Conservation (phyloP, 2,113 vertebrate genomes). For the Rhea americana region DNA sequence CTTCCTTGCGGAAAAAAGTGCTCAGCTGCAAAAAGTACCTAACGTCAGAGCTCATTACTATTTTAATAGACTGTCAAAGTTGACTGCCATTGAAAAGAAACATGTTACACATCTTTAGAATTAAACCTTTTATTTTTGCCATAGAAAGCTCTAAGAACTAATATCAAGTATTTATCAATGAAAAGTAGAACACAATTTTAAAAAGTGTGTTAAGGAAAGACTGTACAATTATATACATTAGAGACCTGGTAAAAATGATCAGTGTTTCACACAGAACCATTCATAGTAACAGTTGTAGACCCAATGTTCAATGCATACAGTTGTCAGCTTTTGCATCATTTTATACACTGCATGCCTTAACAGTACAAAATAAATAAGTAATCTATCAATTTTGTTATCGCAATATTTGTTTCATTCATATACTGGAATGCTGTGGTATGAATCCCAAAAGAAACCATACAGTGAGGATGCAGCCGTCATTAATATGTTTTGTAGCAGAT, state of each 20-base stretch:
- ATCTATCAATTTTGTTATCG: slow-evolving; percentile 13
- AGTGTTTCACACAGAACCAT: background rate
- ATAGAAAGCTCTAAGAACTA: slow-evolving; percentile 86
- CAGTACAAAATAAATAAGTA: slow-evolving; percentile 72
- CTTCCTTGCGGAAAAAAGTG: background rate
- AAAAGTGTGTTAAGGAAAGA: slow-evolving; percentile 69
- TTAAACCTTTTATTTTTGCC: slow-evolving; percentile 81
- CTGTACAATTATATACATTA: slow-evolving; percentile 80
- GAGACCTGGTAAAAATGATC: slow-evolving; percentile 51
- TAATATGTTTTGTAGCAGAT: slow-evolving; percentile 6
- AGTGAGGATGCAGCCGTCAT: slow-evolving; percentile 14
- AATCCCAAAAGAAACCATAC: slow-evolving; percentile 33
- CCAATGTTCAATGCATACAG: slow-evolving; percentile 34
- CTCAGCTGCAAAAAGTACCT: background rate
- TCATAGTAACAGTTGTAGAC: slow-evolving; percentile 43
- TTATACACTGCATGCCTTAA: slow-evolving; percentile 58
- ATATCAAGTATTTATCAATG: slow-evolving; percentile 73
- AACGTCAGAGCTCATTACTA: background rate
- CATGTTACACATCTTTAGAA: slow-evolving; percentile 50
- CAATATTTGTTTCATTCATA: slow-evolving; percentile 27
- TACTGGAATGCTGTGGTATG: slow-evolving; percentile 60
- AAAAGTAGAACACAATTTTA: slow-evolving; percentile 74
- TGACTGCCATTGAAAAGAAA: slow-evolving; percentile 38
- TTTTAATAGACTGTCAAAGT: background rate
- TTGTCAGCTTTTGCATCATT: slow-evolving; percentile 45